Evolutionary conservation across 2,888 invertebrate species (phyloP).

Genomic region (Hetaerina titia): DNA sequence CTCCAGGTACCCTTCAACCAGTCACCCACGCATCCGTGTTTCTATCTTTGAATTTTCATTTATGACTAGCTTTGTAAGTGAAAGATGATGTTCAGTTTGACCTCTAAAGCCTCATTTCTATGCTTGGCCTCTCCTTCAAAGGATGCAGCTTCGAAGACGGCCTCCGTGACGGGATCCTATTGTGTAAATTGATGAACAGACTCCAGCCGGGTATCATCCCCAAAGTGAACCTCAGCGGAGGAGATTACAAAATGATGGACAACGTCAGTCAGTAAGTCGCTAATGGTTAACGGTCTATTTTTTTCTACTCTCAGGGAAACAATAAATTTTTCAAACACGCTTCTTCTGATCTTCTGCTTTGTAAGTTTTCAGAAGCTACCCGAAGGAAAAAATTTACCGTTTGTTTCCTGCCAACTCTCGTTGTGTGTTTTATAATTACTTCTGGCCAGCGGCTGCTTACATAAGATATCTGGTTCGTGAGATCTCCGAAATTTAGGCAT

Average conservation of each 20-base stretch:
- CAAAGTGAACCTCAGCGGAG: slow-evolving; percentile 90
- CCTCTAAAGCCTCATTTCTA: background rate
- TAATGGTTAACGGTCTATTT: background rate
- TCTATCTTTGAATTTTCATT: background rate
- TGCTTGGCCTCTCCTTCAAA: slow-evolving; percentile 70
- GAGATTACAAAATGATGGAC: slow-evolving; percentile 98
- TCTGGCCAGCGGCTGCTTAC: too few species aligned
- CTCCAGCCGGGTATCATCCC: slow-evolving; percentile 90
- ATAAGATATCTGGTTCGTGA: too few species aligned
- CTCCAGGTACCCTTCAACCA: slow-evolving; percentile 77
- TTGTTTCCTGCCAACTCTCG: too few species aligned
- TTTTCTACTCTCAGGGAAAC: background rate
- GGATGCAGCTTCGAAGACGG: slow-evolving; percentile 87
- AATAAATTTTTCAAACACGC: background rate
- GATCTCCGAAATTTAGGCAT: too few species aligned
- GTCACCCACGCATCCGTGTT: background rate
- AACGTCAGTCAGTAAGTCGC: slow-evolving; percentile 91
- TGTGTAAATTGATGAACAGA: slow-evolving; percentile 94
- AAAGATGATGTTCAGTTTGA: too few species aligned
- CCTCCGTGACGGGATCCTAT: slow-evolving; percentile 89
- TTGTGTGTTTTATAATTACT: too few species aligned
- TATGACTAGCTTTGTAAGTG: background rate
- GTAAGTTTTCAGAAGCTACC: too few species aligned
- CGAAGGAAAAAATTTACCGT: too few species aligned
- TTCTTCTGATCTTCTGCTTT: too few species aligned